A percentile compares a stretch with the other conserved stretches of the same genome.
Conservation (phyloP, 2,888 invertebrate genomes). For the Sesia apiformis region DNA sequence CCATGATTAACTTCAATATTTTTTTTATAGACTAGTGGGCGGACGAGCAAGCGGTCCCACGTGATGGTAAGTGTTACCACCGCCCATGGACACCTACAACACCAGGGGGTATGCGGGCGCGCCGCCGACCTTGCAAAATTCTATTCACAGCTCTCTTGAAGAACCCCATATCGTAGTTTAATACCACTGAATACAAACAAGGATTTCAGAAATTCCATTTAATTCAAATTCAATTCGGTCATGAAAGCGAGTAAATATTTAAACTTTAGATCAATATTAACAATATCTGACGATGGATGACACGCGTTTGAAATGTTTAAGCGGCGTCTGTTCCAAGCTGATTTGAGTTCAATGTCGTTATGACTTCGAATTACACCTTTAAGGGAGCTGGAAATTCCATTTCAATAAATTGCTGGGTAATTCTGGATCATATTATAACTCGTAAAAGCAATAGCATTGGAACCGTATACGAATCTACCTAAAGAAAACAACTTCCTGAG, state of each 20-base stretch:
- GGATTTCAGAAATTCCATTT: background rate
- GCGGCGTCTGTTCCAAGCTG: slow-evolving; percentile 16
- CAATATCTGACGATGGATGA: too few species aligned
- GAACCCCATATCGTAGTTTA: too few species aligned
- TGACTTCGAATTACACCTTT: slow-evolving; percentile 16
- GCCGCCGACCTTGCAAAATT: too few species aligned
- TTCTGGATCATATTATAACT: slow-evolving; percentile 8
- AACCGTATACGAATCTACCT: slow-evolving; percentile 8
- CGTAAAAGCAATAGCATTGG: slow-evolving; percentile 11
- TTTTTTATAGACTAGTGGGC: too few species aligned
- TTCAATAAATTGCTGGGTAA: slow-evolving; percentile 6
- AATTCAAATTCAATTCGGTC: too few species aligned
- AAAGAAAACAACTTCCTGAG: slow-evolving; percentile 21
- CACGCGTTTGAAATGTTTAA: slow-evolving; percentile 9
- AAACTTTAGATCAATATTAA: too few species aligned
- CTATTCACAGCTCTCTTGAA: too few species aligned
- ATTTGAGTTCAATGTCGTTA: slow-evolving; percentile 16
- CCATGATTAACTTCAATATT: slow-evolving; percentile 3
- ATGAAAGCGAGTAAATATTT: too few species aligned
- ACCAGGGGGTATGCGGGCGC: too few species aligned
- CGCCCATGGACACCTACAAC: too few species aligned
- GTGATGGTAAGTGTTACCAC: too few species aligned
- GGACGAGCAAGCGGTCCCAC: too few species aligned
- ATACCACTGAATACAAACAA: slow-evolving; percentile 5
- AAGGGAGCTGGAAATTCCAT: slow-evolving; percentile 6